A percentile compares a stretch with the other conserved stretches of the same genome.
These are phyloP conservation scores for Syrista parreyssii DNA, from an alignment of 2,888 invertebrate genomes.

Conservation along the genomic window DNA sequence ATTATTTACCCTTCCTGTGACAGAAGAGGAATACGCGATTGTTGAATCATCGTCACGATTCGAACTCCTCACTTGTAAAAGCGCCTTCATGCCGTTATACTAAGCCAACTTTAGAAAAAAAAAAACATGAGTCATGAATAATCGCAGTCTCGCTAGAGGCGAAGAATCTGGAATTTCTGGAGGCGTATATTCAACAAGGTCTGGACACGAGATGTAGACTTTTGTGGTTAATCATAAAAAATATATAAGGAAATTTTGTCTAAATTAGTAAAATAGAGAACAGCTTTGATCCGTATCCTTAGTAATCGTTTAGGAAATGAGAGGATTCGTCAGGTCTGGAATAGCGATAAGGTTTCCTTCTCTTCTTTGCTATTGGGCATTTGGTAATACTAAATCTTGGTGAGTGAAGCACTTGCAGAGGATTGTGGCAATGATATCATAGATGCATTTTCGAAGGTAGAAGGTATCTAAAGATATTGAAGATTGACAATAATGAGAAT, in stretches of 20 bases:
- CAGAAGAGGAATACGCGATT: not conserved
- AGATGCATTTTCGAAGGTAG: not conserved
- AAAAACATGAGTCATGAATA: not conserved
- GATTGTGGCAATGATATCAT: not conserved
- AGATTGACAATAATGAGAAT: not conserved
- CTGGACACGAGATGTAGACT: not conserved
- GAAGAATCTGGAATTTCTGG: not conserved
- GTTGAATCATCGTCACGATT: not conserved
- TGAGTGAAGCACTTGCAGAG: not conserved
- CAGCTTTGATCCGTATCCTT: not conserved
- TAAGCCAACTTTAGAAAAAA: not conserved
- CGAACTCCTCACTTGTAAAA: not conserved
- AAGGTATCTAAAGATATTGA: not conserved
- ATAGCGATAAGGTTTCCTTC: not conserved
- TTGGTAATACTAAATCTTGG: not conserved
- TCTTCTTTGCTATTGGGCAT: not conserved
- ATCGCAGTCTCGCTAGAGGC: not conserved
- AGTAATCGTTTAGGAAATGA: not conserved
- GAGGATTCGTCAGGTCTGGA: not conserved
- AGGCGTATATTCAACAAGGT: not conserved
- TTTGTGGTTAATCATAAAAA: not conserved
- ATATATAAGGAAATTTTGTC: not conserved
- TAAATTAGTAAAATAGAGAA: not conserved
- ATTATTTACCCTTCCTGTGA: not conserved
- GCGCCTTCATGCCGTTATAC: not conserved